These are phyloP conservation scores for Chinchilla lanigera DNA, from an alignment of 2,113 vertebrate species.

Conservation along the genomic window DNA sequence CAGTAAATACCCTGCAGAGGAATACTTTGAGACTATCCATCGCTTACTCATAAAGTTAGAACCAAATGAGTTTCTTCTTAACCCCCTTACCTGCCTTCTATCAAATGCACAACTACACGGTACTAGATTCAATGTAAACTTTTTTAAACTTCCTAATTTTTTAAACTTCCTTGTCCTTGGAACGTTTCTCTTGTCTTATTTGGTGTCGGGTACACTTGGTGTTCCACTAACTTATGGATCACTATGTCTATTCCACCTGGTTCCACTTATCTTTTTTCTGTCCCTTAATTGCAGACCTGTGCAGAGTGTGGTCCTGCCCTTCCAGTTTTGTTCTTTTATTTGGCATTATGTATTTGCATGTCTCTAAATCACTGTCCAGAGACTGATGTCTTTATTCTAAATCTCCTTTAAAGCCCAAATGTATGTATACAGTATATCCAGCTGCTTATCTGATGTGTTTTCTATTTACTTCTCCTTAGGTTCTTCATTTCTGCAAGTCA, in stretches of 20 bases:
- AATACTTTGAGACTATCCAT: background rate
- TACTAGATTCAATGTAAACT: background rate
- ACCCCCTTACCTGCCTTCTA: background rate
- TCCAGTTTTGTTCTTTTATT: background rate
- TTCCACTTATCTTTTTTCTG: background rate
- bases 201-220: too few relatives aligned
- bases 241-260: background rate
- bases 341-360: background rate
- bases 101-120: background rate
- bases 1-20: background rate
- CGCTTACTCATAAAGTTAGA: background rate
- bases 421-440: background rate
- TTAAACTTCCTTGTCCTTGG: background rate
- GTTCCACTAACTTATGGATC: background rate
- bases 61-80: background rate
- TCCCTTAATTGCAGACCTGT: background rate
- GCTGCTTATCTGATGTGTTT: background rate
- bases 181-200: background rate
- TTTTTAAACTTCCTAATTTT: background rate
- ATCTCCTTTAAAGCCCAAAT: background rate
- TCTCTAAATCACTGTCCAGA: background rate
- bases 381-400: background rate
- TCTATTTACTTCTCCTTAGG: background rate
- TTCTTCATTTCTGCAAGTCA: background rate
- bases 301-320: background rate